phyloP scores from a whole-genome alignment of 2,113 vertebrate species.

The Pyrgilauda ruficollis region DNA sequence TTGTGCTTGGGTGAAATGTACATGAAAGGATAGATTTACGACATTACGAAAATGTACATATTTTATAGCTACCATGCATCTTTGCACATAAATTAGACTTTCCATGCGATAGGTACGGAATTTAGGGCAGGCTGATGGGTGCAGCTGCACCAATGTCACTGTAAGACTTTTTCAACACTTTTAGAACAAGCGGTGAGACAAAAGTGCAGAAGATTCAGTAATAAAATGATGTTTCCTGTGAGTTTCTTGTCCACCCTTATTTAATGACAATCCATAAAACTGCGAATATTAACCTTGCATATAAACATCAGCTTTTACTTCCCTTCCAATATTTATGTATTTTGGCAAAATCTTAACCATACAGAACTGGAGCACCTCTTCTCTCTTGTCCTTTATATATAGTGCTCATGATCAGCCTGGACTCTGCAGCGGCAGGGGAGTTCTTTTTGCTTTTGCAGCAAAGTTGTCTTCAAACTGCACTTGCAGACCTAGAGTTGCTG shows the following conservation, averaged over 20 bases:
- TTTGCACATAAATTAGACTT: neutral
- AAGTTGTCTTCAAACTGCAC: neutral
- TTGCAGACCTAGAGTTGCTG: neutral
- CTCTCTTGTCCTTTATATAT: neutral
- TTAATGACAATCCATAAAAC: neutral
- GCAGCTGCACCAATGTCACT: neutral
- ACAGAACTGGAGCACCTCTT: neutral
- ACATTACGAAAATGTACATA: neutral
- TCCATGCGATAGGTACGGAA: neutral
- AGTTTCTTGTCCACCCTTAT: neutral
- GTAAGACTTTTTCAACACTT: neutral
- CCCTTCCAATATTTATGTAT: neutral
- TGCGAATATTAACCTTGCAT: neutral
- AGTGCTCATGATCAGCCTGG: neutral
- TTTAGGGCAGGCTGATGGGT: neutral
- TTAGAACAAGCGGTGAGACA: neutral
- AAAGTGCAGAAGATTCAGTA: neutral
- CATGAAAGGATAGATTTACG: neutral
- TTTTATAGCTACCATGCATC: neutral
- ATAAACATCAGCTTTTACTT: neutral
- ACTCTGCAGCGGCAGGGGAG: neutral
- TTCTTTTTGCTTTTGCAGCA: neutral
- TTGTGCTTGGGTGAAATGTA: neutral
- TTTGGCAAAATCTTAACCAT: neutral
- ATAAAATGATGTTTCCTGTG: neutral